Evolutionary conservation across 1,140 invertebrate genomes (phyloP), one percentile per base, ranked within the genome.

Genomic region (Leptopilina clavipes): DNA sequence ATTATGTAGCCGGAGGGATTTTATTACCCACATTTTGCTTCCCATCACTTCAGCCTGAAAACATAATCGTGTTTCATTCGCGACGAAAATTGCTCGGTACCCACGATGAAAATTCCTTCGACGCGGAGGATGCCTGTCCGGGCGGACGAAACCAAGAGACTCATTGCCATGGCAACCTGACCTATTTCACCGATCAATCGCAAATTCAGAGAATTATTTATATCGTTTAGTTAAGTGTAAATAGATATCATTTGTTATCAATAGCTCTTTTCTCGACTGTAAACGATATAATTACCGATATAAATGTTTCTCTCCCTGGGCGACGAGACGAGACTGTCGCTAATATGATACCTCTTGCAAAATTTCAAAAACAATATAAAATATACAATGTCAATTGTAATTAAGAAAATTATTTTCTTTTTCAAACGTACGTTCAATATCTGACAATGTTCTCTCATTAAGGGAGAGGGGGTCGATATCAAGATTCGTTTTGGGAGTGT

Each of bases 121-220:
- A 59, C 48, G 48, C 11, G 59, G 25, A 65, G 59, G 25, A 65
- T 65, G 12, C 25, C 22, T 25, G 22, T 37, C 25, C 59, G 25
- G 22, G 59, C 22, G 25, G 56, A 37, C 59, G 59, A 65, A 65
- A 65, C 12, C 59, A 65, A 37, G 59, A 65, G 59, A 65, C 59
- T 22, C 22, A 65, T 65, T 65, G 59, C 59, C 59, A 65, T 65
- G 59, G 59, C 31, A 31, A 65, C 59, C 59, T 65, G 59, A 65
- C 59, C 59, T 65, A 65, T 65, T 65, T 65, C 19, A 65, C 59
- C 59, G 59, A 65, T 65, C 59, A 65, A 65, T 65, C 59, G 59
- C 59, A 65, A 65, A 65, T 65, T 65, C 59, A 65, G 59, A 19
- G 22, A 65, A 65, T 37, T 65, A 31, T 31, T 31, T 2, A 5